phyloP scores from a whole-genome alignment of 2,888 invertebrate genomes.

The Amblyjoppa proteus region DNA sequence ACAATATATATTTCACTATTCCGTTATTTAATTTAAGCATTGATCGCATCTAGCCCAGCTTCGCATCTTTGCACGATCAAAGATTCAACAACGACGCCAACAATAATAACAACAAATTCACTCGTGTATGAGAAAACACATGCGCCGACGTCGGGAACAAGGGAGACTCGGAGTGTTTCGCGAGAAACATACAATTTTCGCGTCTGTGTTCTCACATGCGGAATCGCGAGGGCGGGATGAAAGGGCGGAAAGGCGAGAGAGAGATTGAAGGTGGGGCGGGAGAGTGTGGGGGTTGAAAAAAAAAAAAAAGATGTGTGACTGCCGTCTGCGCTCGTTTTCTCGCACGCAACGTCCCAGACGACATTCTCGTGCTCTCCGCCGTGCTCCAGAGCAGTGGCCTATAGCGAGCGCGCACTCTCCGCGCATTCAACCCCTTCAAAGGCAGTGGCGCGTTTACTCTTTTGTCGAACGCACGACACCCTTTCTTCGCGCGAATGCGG shows the following conservation, averaged over 20 bases:
- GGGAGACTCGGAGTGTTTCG: neutral
- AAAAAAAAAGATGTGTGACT: neutral
- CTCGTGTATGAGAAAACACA: neutral
- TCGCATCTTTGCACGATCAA: too few species aligned
- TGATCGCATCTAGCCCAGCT: too few species aligned
- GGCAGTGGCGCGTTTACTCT: slow-evolving; percentile 57
- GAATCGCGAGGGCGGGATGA: slow-evolving; percentile 24
- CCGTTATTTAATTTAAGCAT: too few species aligned
- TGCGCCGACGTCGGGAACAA: neutral
- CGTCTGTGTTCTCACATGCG: neutral
- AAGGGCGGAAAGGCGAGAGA: slow-evolving; percentile 1
- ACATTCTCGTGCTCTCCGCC: slow-evolving; percentile 16
- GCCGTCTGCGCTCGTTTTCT: slow-evolving; percentile 10
- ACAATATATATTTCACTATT: too few species aligned
- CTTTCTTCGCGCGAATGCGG: neutral
- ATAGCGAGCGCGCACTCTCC: neutral
- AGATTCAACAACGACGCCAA: too few species aligned
- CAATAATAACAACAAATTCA: neutral
- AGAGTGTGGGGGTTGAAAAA: neutral
- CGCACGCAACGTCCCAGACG: slow-evolving; percentile 21
- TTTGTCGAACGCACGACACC: slow-evolving; percentile 28
- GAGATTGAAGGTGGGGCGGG: neutral
- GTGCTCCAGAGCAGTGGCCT: neutral
- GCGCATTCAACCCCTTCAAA: slow-evolving; percentile 58
- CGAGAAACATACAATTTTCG: slow-evolving; percentile 4